Evolutionary conservation across 2,888 invertebrate species (phyloP).

Genomic region (Hesperia comma): DNA sequence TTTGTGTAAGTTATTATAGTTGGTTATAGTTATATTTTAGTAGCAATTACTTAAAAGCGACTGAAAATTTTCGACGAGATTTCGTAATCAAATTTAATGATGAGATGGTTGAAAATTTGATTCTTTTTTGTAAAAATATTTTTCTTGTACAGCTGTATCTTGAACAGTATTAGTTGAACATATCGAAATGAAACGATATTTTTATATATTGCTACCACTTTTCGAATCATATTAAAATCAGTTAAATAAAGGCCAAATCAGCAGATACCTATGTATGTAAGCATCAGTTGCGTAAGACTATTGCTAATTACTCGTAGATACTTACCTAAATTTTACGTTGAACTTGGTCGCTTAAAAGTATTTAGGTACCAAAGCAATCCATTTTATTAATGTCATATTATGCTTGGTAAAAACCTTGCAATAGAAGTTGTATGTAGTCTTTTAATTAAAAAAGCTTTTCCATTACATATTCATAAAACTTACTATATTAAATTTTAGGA

Average conservation of each 20-base stretch:
- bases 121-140: conserved; percentile 38
- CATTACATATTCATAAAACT: conserved; percentile 44
- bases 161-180: conserved; percentile 34
- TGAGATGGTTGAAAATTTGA: conserved; percentile 24
- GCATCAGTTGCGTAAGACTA: conserved; percentile 36
- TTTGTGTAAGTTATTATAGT: conserved; percentile 74
- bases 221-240: conserved; percentile 37
- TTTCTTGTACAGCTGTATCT: conserved; percentile 35
- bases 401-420: conserved; percentile 55
- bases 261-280: too few species aligned
- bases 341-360: conserved; percentile 46
- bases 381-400: conserved; percentile 28
- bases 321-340: background rate
- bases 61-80: conserved; percentile 56
- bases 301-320: background rate
- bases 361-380: conserved; percentile 64
- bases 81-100: background rate
- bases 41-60: conserved; percentile 66
- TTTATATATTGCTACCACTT: conserved; percentile 37
- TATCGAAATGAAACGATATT: conserved; percentile 36
- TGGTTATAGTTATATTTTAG: conserved; percentile 65
- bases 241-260: conserved; percentile 44
- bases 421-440: conserved; percentile 47
- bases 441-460: conserved; percentile 51
- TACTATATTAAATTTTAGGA: conserved; percentile 54